Conservation (phyloP, 2,113 vertebrate species). For the Carlito syrichta region DNA sequence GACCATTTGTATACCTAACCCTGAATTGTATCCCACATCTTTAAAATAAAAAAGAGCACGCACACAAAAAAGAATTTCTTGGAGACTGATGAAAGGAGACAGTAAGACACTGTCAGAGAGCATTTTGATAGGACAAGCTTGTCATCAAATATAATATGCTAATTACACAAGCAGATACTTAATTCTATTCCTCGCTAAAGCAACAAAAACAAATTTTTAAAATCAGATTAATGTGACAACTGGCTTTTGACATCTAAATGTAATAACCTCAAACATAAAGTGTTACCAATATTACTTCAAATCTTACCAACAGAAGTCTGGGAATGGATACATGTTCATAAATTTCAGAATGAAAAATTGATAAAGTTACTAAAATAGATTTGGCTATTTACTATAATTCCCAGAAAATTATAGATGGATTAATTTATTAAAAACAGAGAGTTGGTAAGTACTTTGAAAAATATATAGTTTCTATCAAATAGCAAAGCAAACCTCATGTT, state of each 20-base stretch:
- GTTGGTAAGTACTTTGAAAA: neutral
- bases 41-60: no score
- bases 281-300: neutral
- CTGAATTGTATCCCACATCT: no score
- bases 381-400: neutral
- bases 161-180: neutral
- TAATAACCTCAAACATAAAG: constrained; percentile 14
- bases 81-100: neutral
- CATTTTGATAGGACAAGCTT: neutral
- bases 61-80: neutral
- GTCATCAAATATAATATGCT: neutral
- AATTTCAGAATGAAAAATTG: neutral
- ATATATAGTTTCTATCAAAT: neutral
- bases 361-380: neutral
- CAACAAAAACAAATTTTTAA: neutral
- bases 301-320: neutral
- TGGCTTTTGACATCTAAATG: constrained; percentile 2
- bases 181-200: neutral
- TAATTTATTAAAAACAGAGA: neutral
- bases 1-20: no score
- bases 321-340: neutral
- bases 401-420: neutral
- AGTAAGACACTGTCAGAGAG: neutral
- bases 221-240: constrained; percentile 16
- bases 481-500: neutral